Evolutionary conservation across 2,888 invertebrate genomes (phyloP).

Genomic region (Dichetophora obliterata): DNA sequence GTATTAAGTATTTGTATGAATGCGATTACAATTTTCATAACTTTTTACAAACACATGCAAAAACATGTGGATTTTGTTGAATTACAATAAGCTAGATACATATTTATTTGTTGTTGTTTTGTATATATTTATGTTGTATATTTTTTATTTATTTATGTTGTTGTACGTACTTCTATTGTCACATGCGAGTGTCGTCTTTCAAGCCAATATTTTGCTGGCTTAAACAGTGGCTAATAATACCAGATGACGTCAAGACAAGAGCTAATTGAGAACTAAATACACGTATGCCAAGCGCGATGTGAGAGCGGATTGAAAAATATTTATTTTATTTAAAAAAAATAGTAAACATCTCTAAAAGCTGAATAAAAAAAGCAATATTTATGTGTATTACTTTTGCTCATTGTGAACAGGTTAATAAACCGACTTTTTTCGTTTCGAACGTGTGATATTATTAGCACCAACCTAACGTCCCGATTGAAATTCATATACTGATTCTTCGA

Average conservation of each 20-base stretch:
- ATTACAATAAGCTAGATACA: conserved; percentile 22
- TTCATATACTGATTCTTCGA: conserved; percentile 25
- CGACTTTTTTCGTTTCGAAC: not conserved
- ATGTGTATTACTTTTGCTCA: not conserved
- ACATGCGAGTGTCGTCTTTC: not conserved
- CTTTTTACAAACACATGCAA: not conserved
- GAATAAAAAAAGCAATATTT: not conserved
- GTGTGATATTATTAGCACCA: not conserved
- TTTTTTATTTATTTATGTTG: conserved; percentile 6
- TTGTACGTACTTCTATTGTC: not conserved
- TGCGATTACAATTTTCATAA: not conserved
- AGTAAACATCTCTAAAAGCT: not conserved
- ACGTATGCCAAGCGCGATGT: not conserved
- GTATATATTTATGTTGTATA: not conserved
- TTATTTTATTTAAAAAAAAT: too few species aligned
- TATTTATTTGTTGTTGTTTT: conserved; percentile 4
- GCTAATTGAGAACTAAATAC: not conserved
- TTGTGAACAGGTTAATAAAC: not conserved
- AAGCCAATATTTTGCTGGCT: conserved; percentile 1
- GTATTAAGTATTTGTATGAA: not conserved
- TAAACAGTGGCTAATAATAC: conserved; percentile 25
- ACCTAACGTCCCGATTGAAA: conserved; percentile 16
- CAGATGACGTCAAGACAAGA: conserved; percentile 26
- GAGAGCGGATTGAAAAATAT: not conserved
- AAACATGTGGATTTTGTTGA: conserved; percentile 26